Evolutionary conservation across 2,797 vertebrate species (phyloP), one percentile per base, ranked within the genome.

Genomic region (Pagetopsis macropterus): DNA sequence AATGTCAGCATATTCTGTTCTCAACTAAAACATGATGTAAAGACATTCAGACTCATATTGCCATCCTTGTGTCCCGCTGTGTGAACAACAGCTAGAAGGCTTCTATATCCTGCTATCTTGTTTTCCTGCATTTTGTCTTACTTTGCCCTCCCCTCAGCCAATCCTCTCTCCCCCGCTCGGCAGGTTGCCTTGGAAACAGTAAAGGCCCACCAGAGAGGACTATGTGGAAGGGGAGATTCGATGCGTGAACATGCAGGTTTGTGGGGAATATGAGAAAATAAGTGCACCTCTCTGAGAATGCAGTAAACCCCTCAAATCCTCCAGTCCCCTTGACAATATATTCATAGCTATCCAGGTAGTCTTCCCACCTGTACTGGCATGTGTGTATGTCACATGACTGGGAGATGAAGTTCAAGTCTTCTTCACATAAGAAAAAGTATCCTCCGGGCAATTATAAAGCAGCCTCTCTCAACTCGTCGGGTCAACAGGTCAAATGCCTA

Each of bases 131-230:
- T 80, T 78, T 76, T 78, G 72, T 75, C 50, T 80, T 16, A 21
- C 57, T 82, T 82, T 80, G 41, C 70, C 73, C 78, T 86, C 67
- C 67, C 62, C 76, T 87, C 64, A 64, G 72, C 70, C 70, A 70
- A 46, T 75, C 69, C 49, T 75, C 59, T 81, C 82, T 64, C 55
- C 82, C 78, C 71, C 19, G 33, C 81, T 90, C 78, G 80, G 83
- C 70, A 86, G 65, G 94, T 95, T 94, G 89, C 93, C 93, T 91
- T 85, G 91, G 94, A 92, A 94, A 95, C 94, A 87, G 91, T 82
- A 79, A 82, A 72, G 78, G 85, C 90, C 84, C 90, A 90, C 87
- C 75, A 88, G 90, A 85, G 90, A 91, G 73, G 65, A 79, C 69
- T 84, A 72, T 75, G 75, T 57, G 71, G 45, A 84, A 75, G 52